Evolutionary conservation across 2,113 vertebrate genomes (phyloP), one percentile per base, ranked within the genome.

Genomic region (Eulacestoma nigropectus): DNA sequence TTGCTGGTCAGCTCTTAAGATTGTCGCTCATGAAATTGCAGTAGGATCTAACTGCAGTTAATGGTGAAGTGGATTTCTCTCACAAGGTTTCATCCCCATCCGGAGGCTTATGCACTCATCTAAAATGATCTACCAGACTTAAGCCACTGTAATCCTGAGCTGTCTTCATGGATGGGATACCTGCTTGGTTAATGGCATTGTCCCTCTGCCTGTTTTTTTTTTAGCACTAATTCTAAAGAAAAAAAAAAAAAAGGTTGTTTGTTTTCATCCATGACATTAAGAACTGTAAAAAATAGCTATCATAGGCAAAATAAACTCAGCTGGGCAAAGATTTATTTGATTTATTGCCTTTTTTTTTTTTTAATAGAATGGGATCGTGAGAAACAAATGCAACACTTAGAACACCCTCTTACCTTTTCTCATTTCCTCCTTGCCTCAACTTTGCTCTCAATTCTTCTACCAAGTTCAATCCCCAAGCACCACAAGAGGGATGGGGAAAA

Each of bases 1-100:
- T 7, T 42, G 15, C 14, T 69, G 39, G 7, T 70, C 27, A 67
- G 3, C 26, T 67, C 16, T n/a, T 29, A 29, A 0, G 2, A 5
- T 22, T 91, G 23, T 42, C 3, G 0, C 33, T 60, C 16, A 3
- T 21, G 32, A 75, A 94, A 75, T 17, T 4, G 0, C 2, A 1
- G 27, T 35, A 33, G 42, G 16, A 42, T 80, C 17, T n/a, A 53
- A 8, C 17, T 41, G 11, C 41, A 65, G 10, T 46, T 59, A 63
- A 67, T 22, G 7, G 7, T 57, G 7, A 55, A 37, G 20, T 49
- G 22, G 6, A 59, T 69, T 96, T 81, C 42, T 85, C n/a, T 74
- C 33, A 57, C 5, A 65, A 47, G 18, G 7, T 68, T 47, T 56
- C 3, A 8, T 69, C 33, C 19, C 46, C 18, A 52, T 30, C 26